Evolutionary conservation across 2,113 vertebrate species (phyloP).

Genomic region (Saccopteryx bilineata): DNA sequence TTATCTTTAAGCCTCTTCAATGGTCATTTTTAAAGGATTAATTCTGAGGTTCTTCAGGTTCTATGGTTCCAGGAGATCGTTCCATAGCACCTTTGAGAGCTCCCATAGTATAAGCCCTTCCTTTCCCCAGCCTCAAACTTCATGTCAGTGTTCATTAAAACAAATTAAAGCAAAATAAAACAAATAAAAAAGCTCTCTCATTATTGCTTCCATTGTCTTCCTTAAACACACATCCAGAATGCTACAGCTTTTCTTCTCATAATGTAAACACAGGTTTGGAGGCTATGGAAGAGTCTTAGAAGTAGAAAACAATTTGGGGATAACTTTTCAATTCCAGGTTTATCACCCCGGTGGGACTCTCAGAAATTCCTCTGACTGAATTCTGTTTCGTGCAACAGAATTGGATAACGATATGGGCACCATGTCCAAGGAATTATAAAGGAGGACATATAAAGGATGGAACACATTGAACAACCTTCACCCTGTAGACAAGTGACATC

Average conservation of each 20-base stretch:
- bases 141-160: not conserved
- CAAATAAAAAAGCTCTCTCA: not conserved
- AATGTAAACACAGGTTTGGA: not conserved
- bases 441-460: not conserved
- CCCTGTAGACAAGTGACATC: not conserved
- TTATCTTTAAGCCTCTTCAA: slow-evolving; percentile 3
- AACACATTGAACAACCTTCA: not conserved
- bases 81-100: not conserved
- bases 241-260: not conserved
- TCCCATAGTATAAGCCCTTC: not conserved
- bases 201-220: not conserved
- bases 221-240: not conserved
- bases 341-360: not conserved
- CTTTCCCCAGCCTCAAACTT: not conserved
- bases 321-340: not conserved
- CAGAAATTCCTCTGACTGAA: not conserved
- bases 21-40: not conserved
- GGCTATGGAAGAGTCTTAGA: not conserved
- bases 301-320: not conserved
- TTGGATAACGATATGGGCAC: not conserved
- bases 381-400: not conserved
- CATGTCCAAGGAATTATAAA: not conserved
- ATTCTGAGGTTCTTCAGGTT: not conserved
- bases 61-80: not conserved
- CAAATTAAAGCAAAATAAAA: not conserved